Percentiles rank a stretch among this genome's conserved stretches.
These are phyloP conservation scores for Myopa tessellatipennis DNA, from an alignment of 2,888 invertebrate species.

Conservation along the genomic window DNA sequence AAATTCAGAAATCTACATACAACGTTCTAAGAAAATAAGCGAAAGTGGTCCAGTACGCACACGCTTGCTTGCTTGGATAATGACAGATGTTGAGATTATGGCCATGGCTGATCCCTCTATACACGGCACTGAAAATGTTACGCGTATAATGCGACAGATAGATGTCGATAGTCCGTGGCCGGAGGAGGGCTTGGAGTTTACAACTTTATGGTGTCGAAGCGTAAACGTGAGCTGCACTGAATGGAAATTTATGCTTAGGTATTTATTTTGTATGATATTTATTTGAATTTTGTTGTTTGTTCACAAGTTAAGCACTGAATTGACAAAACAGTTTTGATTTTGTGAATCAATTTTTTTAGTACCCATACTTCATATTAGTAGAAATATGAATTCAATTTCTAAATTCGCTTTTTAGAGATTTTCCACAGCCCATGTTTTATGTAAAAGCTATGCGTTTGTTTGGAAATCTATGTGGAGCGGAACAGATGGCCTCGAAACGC, in stretches of 20 bases:
- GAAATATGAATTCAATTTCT: background rate
- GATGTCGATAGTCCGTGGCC: slow-evolving; percentile 94
- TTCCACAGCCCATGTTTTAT: slow-evolving; percentile 91
- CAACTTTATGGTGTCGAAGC: slow-evolving; percentile 92
- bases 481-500: slow-evolving; percentile 80
- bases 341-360: background rate
- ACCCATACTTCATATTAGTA: background rate
- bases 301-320: too few species aligned
- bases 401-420: slow-evolving; percentile 75
- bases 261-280: slow-evolving; percentile 9
- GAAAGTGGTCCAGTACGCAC: slow-evolving; percentile 75
- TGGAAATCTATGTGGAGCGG: slow-evolving; percentile 91
- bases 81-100: slow-evolving; percentile 75
- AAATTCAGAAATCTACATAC: slow-evolving; percentile 96
- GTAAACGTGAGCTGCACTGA: slow-evolving; percentile 84
- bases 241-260: slow-evolving; percentile 85
- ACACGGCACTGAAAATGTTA: slow-evolving; percentile 83
- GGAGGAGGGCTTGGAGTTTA: slow-evolving; percentile 87
- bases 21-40: slow-evolving; percentile 78
- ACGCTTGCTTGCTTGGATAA: slow-evolving; percentile 87
- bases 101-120: slow-evolving; percentile 89
- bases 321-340: too few species aligned
- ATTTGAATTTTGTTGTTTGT: background rate
- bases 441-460: slow-evolving; percentile 86
- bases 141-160: slow-evolving; percentile 80